Percentiles rank a stretch among this genome's conserved stretches.
Evolutionary conservation across 2,113 vertebrate genomes (phyloP).

Genomic region (Nibea albiflora): DNA sequence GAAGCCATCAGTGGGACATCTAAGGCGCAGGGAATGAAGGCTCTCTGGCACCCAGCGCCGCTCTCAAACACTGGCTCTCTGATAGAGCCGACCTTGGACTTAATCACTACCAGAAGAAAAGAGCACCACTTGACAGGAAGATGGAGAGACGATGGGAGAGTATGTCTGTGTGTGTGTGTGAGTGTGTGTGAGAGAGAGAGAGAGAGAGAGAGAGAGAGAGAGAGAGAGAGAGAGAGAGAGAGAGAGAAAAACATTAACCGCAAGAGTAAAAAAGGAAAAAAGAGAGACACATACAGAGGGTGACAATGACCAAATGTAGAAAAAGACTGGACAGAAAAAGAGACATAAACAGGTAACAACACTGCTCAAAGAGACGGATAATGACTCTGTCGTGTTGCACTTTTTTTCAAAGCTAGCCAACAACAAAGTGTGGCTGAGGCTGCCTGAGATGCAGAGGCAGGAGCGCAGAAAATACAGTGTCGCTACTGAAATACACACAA

Average conservation of each 20-base stretch:
- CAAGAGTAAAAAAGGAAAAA: neutral
- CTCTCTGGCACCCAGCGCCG: constrained; percentile 70
- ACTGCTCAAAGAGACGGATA: constrained; percentile 29
- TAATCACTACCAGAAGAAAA: constrained; percentile 81
- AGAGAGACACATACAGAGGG: constrained; percentile 14
- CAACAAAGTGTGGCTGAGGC: constrained; percentile 5
- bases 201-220: neutral
- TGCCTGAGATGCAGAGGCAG: constrained; percentile 2
- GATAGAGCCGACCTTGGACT: constrained; percentile 78
- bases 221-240: neutral
- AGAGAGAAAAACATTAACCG: neutral
- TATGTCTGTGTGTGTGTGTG: constrained; percentile 1
- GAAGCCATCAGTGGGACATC: constrained; percentile 78
- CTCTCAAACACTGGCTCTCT: constrained; percentile 73
- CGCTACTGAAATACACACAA: constrained; percentile 10
- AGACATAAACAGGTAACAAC: constrained; percentile 30
- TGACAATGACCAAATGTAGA: constrained; percentile 12
- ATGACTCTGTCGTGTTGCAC: constrained; percentile 31
- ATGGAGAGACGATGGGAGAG: constrained; percentile 66
- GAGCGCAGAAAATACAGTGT: constrained; percentile 2
- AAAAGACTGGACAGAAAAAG: constrained; percentile 9
- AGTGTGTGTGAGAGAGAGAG: neutral
- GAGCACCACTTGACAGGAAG: constrained; percentile 73
- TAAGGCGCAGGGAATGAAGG: constrained; percentile 71
- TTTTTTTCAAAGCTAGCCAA: constrained; percentile 3